Conservation (phyloP, 2,888 invertebrate genomes). For the Rotaria sp. region DNA sequence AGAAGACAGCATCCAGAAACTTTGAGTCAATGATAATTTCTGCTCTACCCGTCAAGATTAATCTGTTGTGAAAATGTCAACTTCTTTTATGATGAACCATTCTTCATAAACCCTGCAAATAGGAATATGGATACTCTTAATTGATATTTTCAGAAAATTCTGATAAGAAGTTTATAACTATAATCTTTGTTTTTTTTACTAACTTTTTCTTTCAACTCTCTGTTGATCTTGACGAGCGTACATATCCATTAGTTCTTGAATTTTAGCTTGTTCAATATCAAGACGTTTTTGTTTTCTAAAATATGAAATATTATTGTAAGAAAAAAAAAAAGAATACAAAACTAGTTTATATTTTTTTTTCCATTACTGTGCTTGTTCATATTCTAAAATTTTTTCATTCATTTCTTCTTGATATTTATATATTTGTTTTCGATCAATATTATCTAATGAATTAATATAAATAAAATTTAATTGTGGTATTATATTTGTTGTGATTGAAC, state of each 20-base stretch:
- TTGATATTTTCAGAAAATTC: too few relatives aligned
- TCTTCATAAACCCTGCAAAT: too few relatives aligned
- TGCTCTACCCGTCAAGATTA: too few relatives aligned
- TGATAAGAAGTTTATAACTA: too few relatives aligned
- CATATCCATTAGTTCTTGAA: neutral
- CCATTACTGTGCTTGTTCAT: neutral
- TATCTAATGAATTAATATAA: neutral
- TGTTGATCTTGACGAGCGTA: neutral
- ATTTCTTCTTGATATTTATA: constrained; percentile 9
- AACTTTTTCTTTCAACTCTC: neutral
- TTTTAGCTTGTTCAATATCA: neutral
- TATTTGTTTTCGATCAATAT: neutral
- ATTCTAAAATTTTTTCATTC: neutral
- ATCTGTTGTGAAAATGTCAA: too few relatives aligned
- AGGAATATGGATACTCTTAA: too few relatives aligned
- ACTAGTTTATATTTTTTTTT: too few relatives aligned
- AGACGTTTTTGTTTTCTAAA: constrained; percentile 2
- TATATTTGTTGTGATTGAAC: neutral
- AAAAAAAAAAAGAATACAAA: neutral
- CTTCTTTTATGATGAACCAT: too few relatives aligned
- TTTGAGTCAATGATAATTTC: too few relatives aligned
- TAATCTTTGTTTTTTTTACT: neutral
- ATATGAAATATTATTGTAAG: neutral
- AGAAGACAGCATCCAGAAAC: too few relatives aligned
- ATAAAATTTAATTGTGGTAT: neutral